Evolutionary conservation across 1,140 invertebrate genomes (phyloP).

Genomic region (Bradysia coprophila): DNA sequence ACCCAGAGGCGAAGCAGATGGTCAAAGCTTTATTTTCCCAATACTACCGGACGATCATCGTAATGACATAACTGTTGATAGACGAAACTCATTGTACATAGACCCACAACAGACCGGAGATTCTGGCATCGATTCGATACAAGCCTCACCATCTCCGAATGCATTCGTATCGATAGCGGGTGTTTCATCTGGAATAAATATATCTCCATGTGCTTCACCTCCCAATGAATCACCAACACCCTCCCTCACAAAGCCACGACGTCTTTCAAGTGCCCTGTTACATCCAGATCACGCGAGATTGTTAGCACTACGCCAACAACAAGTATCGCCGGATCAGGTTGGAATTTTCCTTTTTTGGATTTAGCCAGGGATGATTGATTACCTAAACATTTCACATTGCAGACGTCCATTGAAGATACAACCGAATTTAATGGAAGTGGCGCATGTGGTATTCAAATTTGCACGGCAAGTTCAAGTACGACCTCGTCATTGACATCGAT

Average conservation of each 20-base stretch:
- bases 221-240: conserved; percentile 24
- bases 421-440: conserved; percentile 19
- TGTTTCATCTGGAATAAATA: conserved; percentile 9
- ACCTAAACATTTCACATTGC: not conserved
- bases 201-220: conserved; percentile 18
- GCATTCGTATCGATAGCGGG: conserved; percentile 23
- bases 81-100: conserved; percentile 20
- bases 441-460: conserved; percentile 11
- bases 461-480: conserved; percentile 30
- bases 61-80: conserved; percentile 8
- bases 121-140: conserved; percentile 47
- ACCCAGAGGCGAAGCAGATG: conserved; percentile 42
- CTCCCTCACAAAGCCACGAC: conserved; percentile 25
- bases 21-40: conserved; percentile 45
- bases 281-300: conserved; percentile 49
- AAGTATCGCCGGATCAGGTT: conserved; percentile 26
- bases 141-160: conserved; percentile 44
- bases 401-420: conserved; percentile 21
- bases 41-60: conserved; percentile 25
- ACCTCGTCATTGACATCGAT: conserved; percentile 34
- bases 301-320: conserved; percentile 27
- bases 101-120: conserved; percentile 25
- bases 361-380: too few relatives aligned
- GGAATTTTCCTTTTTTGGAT: too few relatives aligned
- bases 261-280: conserved; percentile 35